Percentiles rank a stretch among this genome's conserved stretches.
phyloP scores from a whole-genome alignment of 92 coral and sea anemone species.

The Phenganax marumi region DNA sequence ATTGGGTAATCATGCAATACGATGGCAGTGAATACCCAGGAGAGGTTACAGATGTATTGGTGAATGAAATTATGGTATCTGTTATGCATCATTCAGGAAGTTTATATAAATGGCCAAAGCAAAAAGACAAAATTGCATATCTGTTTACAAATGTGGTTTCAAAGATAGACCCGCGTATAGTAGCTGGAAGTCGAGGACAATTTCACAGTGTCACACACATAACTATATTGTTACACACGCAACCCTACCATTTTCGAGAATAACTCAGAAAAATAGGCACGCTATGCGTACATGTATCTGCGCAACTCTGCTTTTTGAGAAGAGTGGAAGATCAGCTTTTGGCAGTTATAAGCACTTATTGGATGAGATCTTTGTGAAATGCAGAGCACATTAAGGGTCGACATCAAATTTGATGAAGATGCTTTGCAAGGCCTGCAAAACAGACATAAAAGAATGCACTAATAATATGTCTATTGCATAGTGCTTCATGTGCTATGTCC shows the following conservation, averaged over 20 bases:
- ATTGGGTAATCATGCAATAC: conserved; percentile 13
- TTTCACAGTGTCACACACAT: not conserved
- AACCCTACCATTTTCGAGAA: not conserved
- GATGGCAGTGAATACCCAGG: conserved; percentile 5
- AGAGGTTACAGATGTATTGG: conserved; percentile 13
- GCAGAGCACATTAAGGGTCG: too few species aligned
- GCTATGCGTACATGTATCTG: not conserved
- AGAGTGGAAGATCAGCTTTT: too few species aligned
- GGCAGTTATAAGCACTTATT: too few species aligned
- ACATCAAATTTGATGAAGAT: too few species aligned
- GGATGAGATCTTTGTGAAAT: too few species aligned
- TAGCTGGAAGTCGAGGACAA: not conserved
- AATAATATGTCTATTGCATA: too few species aligned
- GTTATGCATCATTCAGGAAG: not conserved
- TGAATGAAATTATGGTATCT: not conserved
- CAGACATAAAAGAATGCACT: too few species aligned
- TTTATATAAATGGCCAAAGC: not conserved
- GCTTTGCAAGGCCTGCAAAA: too few species aligned
- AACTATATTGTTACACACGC: not conserved
- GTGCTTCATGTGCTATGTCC: too few species aligned
- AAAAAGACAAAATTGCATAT: not conserved
- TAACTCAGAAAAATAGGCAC: not conserved
- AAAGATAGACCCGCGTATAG: not conserved
- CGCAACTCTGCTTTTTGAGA: too few species aligned
- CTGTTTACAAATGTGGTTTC: not conserved